A percentile compares a stretch with the other conserved stretches of the same genome.
Evolutionary conservation across 2,888 invertebrate species (phyloP).

Genomic region (Nesidiocoris tenuis): DNA sequence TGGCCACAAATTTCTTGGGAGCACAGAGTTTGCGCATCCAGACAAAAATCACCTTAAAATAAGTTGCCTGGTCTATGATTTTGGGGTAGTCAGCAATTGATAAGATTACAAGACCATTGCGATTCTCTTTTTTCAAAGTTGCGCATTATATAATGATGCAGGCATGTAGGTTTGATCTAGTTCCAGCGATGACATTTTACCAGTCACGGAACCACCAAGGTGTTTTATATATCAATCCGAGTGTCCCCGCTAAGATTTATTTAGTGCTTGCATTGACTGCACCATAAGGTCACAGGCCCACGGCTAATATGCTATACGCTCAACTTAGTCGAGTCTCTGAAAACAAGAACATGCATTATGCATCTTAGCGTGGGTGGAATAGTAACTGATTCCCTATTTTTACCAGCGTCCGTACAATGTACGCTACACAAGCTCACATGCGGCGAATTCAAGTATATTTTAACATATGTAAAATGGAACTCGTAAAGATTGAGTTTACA

Average conservation of each 20-base stretch:
- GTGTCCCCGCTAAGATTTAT: not conserved
- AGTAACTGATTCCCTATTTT: constrained; percentile 10
- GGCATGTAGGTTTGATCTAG: too few species aligned
- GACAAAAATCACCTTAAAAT: too few species aligned
- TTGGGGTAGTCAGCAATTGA: too few species aligned
- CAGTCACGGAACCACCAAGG: not conserved
- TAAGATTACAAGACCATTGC: too few species aligned
- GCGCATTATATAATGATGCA: too few species aligned
- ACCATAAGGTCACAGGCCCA: not conserved
- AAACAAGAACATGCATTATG: constrained; percentile 20
- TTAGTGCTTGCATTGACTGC: not conserved
- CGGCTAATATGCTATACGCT: not conserved
- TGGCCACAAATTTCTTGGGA: too few species aligned
- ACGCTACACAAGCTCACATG: constrained; percentile 5
- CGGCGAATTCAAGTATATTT: not conserved
- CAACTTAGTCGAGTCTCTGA: too few species aligned
- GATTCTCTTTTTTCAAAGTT: too few species aligned
- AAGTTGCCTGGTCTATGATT: too few species aligned
- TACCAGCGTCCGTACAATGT: constrained; percentile 2
- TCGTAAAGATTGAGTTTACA: not conserved
- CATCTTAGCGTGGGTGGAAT: constrained; percentile 22
- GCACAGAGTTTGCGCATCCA: too few species aligned
- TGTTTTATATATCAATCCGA: not conserved
- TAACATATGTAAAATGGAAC: not conserved
- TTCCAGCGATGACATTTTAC: too few species aligned